These are phyloP conservation scores for Spodoptera litura DNA, from an alignment of 1,140 invertebrate species.

Conservation along the genomic window DNA sequence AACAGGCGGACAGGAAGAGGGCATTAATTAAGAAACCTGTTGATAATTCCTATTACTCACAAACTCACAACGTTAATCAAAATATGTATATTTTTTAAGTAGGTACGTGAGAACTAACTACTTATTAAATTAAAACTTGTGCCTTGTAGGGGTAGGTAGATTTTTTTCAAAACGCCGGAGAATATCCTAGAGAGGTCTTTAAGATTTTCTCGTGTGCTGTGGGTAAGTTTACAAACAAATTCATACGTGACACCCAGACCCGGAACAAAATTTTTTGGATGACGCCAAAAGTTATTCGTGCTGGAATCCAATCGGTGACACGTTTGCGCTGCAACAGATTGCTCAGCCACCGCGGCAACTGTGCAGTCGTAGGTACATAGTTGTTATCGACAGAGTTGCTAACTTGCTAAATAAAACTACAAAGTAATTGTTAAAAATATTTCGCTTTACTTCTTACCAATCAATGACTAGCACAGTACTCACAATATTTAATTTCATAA, in stretches of 20 bases:
- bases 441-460: slow-evolving; percentile 10
- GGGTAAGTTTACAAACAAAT: no score
- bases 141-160: neutral
- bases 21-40: slow-evolving; percentile 57
- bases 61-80: slow-evolving; percentile 14
- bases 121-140: neutral
- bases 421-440: neutral
- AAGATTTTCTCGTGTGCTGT: no score
- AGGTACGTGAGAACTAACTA: slow-evolving; percentile 13
- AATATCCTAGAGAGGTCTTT: no score
- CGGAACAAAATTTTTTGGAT: no score
- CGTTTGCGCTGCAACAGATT: no score
- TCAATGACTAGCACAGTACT: slow-evolving; percentile 3
- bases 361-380: neutral
- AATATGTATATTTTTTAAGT: slow-evolving; percentile 32
- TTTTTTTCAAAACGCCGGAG: no score
- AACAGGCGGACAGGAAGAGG: slow-evolving; percentile 61
- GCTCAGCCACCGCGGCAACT: no score
- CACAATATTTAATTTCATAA: neutral
- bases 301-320: no score
- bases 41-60: slow-evolving; percentile 29
- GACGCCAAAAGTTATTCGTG: no score
- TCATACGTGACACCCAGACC: no score
- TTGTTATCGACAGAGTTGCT: neutral
- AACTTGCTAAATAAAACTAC: neutral